These are phyloP conservation scores for Passer montanus DNA, from an alignment of 2,113 vertebrate species.

Conservation along the genomic window DNA sequence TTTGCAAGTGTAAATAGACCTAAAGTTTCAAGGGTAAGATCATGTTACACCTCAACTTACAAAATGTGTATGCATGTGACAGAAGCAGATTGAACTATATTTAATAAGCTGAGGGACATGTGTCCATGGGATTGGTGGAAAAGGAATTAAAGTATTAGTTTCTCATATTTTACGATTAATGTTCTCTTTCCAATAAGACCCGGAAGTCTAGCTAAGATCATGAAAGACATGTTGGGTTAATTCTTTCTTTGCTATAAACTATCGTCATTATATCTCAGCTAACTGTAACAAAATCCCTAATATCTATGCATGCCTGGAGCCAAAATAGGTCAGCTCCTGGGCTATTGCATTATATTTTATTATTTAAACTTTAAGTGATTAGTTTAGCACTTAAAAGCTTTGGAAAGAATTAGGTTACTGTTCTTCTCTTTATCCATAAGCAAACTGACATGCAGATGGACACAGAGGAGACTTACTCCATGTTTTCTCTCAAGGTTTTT, in stretches of 20 bases:
- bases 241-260: constrained; percentile 61
- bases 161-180: constrained; percentile 77
- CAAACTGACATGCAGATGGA: background rate
- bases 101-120: constrained; percentile 60
- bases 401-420: constrained; percentile 43
- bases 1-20: constrained; percentile 41
- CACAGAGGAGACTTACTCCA: background rate
- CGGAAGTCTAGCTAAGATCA: constrained; percentile 58
- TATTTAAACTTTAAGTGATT: constrained; percentile 63
- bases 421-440: constrained; percentile 2
- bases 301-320: constrained; percentile 25
- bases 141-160: constrained; percentile 80
- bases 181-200: constrained; percentile 64
- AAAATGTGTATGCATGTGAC: constrained; percentile 13
- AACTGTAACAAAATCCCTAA: constrained; percentile 56
- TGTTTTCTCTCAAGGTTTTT: background rate
- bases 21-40: constrained; percentile 27
- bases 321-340: constrained; percentile 56
- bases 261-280: constrained; percentile 33
- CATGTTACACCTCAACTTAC: constrained; percentile 5
- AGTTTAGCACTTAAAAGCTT: constrained; percentile 33
- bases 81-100: constrained; percentile 28
- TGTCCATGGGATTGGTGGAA: constrained; percentile 42
- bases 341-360: constrained; percentile 40
- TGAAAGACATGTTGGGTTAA: constrained; percentile 62